Conservation (phyloP, 2,113 vertebrate genomes). For the Poecilia latipinna region DNA sequence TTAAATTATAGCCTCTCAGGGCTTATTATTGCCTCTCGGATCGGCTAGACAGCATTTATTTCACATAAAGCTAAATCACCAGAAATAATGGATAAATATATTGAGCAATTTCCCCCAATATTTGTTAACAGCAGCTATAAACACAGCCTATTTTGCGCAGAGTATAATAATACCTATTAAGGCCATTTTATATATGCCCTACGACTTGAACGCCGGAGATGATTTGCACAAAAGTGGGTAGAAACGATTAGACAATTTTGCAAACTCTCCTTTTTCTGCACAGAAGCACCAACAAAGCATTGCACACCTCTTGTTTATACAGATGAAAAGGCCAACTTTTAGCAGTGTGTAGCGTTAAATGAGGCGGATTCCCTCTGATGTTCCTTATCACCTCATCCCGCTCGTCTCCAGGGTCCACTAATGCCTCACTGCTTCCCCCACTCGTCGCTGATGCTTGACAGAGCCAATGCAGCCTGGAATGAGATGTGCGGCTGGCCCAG, state of each 20-base stretch:
- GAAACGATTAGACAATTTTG: slow-evolving; percentile 23
- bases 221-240: slow-evolving; percentile 11
- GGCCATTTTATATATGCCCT: background rate
- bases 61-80: slow-evolving; percentile 8
- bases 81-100: slow-evolving; percentile 5
- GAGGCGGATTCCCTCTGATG: too few species aligned
- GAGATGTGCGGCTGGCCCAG: slow-evolving; percentile 69
- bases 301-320: slow-evolving; percentile 48
- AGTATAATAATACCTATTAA: slow-evolving; percentile 13
- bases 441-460: slow-evolving; percentile 59
- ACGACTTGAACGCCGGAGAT: background rate
- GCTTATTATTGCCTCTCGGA: slow-evolving; percentile 21
- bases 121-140: slow-evolving; percentile 27
- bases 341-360: slow-evolving; percentile 52
- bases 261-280: slow-evolving; percentile 3
- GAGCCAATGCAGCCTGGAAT: slow-evolving; percentile 53
- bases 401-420: slow-evolving; percentile 67
- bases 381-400: slow-evolving; percentile 69
- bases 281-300: slow-evolving; percentile 17
- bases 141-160: slow-evolving; percentile 12
- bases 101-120: background rate
- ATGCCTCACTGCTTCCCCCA: slow-evolving; percentile 40
- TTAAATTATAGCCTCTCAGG: slow-evolving; percentile 17
- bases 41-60: slow-evolving; percentile 11
- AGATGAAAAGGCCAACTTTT: slow-evolving; percentile 44